Base-by-base conservation (phyloP, 2,888 invertebrate species). In the Serripes groenlandicus region DNA sequence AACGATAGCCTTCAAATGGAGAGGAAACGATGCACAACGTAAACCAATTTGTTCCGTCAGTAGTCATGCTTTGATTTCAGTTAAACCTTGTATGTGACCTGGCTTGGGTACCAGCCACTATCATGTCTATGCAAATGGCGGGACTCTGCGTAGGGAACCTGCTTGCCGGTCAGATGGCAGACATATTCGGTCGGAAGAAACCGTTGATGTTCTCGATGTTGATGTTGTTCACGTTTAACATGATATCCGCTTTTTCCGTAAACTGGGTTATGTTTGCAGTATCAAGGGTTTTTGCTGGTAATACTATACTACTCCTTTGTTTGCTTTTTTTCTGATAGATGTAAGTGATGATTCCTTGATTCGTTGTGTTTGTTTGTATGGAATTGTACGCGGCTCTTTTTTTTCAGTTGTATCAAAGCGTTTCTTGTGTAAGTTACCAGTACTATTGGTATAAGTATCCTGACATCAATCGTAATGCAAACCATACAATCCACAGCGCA, bases 261-360 rank as follows among this genome's bases (percentile, higher is more conserved):
- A 62, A 68, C 21, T 82, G 82, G 82, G 21, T 73, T 3, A 75
- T 82, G 64, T 71, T 82, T 56, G 78, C 75, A n/a, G 71, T 58
- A 7, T 62, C 32, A 28, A 58, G 58, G 28, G 15, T 58, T 7
- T 58, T 58, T 26, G 28, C 28, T 58, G 58, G 58, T 58, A 58
- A 26, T 42, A 42, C 9, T 42, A 42, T 42, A 42, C 9, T 42
- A 42, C 11, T 42, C 11, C 9, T 42, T 42, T 42, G 18, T 42
- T 42, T 42, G 18, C 9, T 9, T 42, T 42, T 42, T 42, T 42
- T 42, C 18, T 42, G 42, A 9, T 42, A 42, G 42, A 42, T 18
- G 42, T 11, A n/a, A n/a, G n/a, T n/a, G n/a, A n/a, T n/a, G n/a
- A n/a, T n/a, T n/a, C n/a, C n/a, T n/a, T n/a, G n/a, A n/a, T n/a